Evolutionary conservation across 2,797 vertebrate genomes (phyloP), one percentile per base, ranked within the genome.

Genomic region (Cryptoblepharus egeriae): DNA sequence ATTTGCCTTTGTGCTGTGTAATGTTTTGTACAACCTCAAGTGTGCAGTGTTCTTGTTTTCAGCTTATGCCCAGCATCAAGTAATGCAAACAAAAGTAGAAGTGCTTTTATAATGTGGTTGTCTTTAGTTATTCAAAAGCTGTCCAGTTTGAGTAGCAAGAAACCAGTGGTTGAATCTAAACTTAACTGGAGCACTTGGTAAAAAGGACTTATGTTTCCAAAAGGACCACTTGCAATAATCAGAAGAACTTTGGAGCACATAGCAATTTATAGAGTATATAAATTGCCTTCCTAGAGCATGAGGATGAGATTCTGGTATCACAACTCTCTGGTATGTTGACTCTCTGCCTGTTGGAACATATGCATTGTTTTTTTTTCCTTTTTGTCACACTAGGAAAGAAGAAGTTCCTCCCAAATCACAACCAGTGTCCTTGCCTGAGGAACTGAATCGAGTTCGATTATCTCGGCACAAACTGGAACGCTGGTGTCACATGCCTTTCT

Each of bases 401-500:
- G 98, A 98, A 83, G 97, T 97, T 75, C 97, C 98, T 18, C 98
- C 98, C 0, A 99, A 99, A 90, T 99, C 99, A 5, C 97, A 99
- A 84, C 98, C 98, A 0, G 98, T 99, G 74, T 99, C 98, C 0
- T 94, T 99, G 55, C 98, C 98, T 0, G 98, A 99, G 67, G 98
- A 99, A 52, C 95, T 99, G 85, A 99, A 99, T 93, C 93, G 98
- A 80, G 95, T 99, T 55, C 97, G 98, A 4, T 95, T 99, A 91
- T 99, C 99, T 0, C 96, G 99, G 81, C 98, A 99, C 94, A 99
- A 99, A 91, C 93, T 99, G 91, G 99, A 99, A 72, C 98, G 98
- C 73, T 99, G 99, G 99, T 99, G 98, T 94, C 99, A 99, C 90
- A 99, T 99, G 99, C 99, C 99, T 70, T 99, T 99, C 93, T 99